phyloP scores from a whole-genome alignment of 2,113 vertebrate genomes.

The Spheniscus mendiculus region DNA sequence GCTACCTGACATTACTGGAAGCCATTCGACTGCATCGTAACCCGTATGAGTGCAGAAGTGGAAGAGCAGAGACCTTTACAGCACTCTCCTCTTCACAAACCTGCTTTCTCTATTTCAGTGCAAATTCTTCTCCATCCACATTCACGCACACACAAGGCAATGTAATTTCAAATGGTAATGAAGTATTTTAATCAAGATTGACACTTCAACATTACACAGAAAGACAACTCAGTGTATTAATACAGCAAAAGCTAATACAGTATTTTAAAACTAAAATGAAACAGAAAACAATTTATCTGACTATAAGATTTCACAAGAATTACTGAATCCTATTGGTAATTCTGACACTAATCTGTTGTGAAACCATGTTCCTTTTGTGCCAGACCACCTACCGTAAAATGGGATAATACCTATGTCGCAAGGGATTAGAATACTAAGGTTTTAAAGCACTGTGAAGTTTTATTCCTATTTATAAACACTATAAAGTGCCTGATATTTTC shows the following conservation, averaged over 20 bases:
- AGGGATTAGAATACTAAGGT: neutral
- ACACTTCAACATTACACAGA: neutral
- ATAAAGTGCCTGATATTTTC: neutral
- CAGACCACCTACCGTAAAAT: neutral
- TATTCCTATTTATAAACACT: neutral
- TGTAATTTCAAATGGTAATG: neutral
- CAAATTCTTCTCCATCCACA: neutral
- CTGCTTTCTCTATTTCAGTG: neutral
- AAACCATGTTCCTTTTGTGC: conserved; percentile 26
- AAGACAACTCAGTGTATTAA: neutral
- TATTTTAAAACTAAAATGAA: neutral
- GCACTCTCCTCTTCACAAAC: neutral
- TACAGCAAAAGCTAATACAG: neutral
- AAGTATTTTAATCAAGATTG: neutral
- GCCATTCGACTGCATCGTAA: neutral
- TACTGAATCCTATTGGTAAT: neutral
- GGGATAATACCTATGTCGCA: neutral
- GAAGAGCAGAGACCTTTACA: neutral
- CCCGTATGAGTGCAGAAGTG: neutral
- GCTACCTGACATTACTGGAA: neutral
- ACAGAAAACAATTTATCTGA: neutral
- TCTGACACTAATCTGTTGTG: conserved; percentile 37
- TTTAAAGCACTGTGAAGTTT: neutral
- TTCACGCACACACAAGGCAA: neutral
- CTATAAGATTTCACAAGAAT: conserved; percentile 2